Conservation (phyloP, 2,797 vertebrate genomes). For the Balearica regulorum region DNA sequence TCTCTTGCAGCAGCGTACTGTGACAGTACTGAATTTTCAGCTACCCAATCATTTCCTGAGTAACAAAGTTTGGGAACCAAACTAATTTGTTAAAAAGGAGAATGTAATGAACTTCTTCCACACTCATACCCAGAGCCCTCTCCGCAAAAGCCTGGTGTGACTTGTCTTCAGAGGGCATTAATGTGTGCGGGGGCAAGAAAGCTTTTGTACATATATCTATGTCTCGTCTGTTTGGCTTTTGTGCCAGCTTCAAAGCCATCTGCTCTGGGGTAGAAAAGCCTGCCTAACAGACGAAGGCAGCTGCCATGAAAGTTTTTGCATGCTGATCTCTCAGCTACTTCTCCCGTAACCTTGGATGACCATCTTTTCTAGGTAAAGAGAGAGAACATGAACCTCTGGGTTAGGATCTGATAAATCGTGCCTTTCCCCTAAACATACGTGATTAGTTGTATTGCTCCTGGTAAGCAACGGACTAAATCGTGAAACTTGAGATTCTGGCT, state of each 20-base stretch:
- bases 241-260: constrained; percentile 34
- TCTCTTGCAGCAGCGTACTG: background rate
- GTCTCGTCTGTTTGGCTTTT: background rate
- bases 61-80: background rate
- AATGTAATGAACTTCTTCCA: background rate
- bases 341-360: constrained; percentile 70
- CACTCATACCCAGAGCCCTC: background rate
- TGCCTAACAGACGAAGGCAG: constrained; percentile 67
- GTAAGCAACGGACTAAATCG: background rate
- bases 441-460: background rate
- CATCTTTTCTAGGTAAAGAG: constrained; percentile 71
- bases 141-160: background rate
- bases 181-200: background rate
- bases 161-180: background rate
- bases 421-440: background rate
- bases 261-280: constrained; percentile 53
- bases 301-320: constrained; percentile 54
- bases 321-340: constrained; percentile 54
- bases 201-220: background rate
- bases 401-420: constrained; percentile 3
- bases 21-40: background rate
- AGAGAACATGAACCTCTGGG: constrained; percentile 45
- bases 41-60: background rate
- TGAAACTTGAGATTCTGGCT: background rate
- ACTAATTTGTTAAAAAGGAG: background rate